These are phyloP conservation scores for Thysanoteuthis rhombus DNA, from an alignment of 2,888 invertebrate species.

Conservation along the genomic window DNA sequence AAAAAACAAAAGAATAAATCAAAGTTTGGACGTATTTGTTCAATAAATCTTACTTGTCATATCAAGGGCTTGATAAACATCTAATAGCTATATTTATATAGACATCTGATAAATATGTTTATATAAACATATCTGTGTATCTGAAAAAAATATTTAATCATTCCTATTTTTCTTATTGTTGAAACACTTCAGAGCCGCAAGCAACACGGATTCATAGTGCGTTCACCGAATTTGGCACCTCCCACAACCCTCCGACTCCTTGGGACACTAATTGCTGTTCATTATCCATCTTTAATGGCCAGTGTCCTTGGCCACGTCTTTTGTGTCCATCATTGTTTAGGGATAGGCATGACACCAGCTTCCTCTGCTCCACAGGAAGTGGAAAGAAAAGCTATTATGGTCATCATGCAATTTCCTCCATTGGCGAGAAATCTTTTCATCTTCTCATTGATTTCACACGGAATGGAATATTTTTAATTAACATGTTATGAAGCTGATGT, in stretches of 20 bases:
- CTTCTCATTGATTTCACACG: neutral
- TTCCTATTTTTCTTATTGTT: too few species aligned
- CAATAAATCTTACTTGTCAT: too few species aligned
- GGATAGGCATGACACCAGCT: neutral
- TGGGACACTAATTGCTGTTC: neutral
- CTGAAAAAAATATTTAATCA: too few species aligned
- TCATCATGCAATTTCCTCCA: neutral
- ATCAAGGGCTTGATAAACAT: too few species aligned
- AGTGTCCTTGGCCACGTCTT: neutral
- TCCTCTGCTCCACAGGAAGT: neutral
- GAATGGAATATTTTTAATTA: too few species aligned
- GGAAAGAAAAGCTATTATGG: neutral
- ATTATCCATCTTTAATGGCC: neutral
- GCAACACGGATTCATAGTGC: neutral
- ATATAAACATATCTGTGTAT: too few species aligned
- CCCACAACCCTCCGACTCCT: neutral
- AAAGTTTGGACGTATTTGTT: too few species aligned
- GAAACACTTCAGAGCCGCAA: neutral
- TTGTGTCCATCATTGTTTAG: neutral
- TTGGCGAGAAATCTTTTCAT: neutral
- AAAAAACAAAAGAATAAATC: too few species aligned
- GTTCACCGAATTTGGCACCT: neutral
- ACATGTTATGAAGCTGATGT: neutral
- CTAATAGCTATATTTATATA: too few species aligned
- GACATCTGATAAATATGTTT: too few species aligned